Evolutionary conservation across 2,797 vertebrate species (phyloP).

Genomic region (Sorex maritimensis): DNA sequence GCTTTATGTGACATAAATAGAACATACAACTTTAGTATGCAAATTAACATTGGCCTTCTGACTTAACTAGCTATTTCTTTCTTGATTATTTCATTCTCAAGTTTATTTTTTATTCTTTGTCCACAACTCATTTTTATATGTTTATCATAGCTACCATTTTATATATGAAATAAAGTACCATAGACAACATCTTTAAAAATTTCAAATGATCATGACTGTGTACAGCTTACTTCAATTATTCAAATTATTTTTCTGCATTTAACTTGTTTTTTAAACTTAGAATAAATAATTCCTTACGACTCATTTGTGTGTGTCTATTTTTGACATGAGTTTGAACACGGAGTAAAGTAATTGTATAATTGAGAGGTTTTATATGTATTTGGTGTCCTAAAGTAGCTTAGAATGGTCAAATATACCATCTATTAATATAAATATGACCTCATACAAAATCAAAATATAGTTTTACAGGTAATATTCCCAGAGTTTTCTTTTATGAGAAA

Average conservation of each 20-base stretch:
- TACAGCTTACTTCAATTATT: slow-evolving; percentile 31
- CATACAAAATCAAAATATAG: slow-evolving; percentile 21
- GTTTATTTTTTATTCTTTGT: slow-evolving; percentile 4
- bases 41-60: slow-evolving; percentile 31
- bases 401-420: slow-evolving; percentile 54
- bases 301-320: slow-evolving; percentile 47
- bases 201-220: slow-evolving; percentile 10
- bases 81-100: not conserved
- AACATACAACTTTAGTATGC: slow-evolving; percentile 36
- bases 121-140: slow-evolving; percentile 16
- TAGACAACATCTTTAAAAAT: slow-evolving; percentile 36
- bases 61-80: slow-evolving; percentile 23
- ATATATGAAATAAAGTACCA: slow-evolving; percentile 15
- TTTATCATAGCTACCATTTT: slow-evolving; percentile 14
- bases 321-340: slow-evolving; percentile 43
- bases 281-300: slow-evolving; percentile 56
- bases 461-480: slow-evolving; percentile 57
- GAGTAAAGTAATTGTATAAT: slow-evolving; percentile 38
- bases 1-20: slow-evolving; percentile 22
- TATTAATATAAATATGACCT: slow-evolving; percentile 29
- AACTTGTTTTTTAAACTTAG: slow-evolving; percentile 67
- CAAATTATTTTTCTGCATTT: slow-evolving; percentile 65
- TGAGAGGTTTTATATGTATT: not conserved
- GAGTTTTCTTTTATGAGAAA: slow-evolving; percentile 59
- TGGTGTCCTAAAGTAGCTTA: slow-evolving; percentile 30